Evolutionary conservation across 2,888 invertebrate species (phyloP).

Genomic region (Rhogogaster chlorosoma): DNA sequence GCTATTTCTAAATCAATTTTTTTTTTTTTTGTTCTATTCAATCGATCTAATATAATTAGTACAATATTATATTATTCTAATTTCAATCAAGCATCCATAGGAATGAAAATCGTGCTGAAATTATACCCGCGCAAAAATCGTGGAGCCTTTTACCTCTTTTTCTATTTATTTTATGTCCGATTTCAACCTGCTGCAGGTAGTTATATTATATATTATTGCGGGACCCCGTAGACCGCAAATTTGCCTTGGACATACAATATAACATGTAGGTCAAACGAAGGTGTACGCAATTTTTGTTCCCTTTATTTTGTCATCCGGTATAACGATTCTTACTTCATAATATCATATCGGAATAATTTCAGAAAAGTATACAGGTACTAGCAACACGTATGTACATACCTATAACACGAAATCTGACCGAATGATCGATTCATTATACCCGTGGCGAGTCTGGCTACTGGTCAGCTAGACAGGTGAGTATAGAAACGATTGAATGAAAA

Average conservation of each 20-base stretch:
- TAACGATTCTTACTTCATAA: neutral
- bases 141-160: neutral
- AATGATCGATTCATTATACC: too few species aligned
- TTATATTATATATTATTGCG: neutral
- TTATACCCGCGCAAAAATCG: too few species aligned
- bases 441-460: too few species aligned
- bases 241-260: neutral
- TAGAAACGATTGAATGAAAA: neutral
- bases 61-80: too few species aligned
- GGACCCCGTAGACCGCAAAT: neutral
- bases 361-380: too few species aligned
- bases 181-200: neutral
- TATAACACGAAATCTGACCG: neutral
- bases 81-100: too few species aligned
- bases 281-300: neutral
- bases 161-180: neutral
- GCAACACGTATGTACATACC: too few species aligned
- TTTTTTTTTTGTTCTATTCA: too few species aligned
- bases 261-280: neutral
- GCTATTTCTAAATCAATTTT: too few species aligned
- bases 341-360: neutral
- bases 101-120: too few species aligned
- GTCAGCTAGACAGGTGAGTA: too few species aligned
- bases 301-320: neutral
- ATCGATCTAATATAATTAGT: too few species aligned